phyloP scores from a whole-genome alignment of 2,888 invertebrate species.

The Ectemnius continuus region DNA sequence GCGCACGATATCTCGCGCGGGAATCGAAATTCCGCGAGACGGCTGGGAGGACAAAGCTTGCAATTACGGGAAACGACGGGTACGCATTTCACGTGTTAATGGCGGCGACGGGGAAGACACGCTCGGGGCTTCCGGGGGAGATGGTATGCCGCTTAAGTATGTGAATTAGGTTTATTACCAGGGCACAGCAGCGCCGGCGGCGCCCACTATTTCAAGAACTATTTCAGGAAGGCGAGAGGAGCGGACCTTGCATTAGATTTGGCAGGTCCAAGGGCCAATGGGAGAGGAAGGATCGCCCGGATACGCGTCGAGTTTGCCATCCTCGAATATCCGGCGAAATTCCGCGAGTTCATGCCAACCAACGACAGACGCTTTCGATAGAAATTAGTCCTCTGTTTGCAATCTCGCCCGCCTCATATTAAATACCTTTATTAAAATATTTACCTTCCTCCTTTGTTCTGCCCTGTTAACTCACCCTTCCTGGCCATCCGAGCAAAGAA shows the following conservation, averaged over 20 bases:
- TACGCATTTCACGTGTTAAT: conserved; percentile 47
- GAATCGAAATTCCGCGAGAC: no score
- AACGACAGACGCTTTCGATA: conserved; percentile 34
- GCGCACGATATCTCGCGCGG: no score
- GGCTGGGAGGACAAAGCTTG: not conserved
- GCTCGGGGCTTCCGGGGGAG: conserved; percentile 30
- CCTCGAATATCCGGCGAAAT: conserved; percentile 51
- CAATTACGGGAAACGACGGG: conserved; percentile 29
- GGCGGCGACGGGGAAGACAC: conserved; percentile 35
- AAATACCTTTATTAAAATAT: conserved; percentile 3
- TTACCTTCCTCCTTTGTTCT: no score
- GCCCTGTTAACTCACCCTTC: no score
- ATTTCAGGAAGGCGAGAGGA: conserved; percentile 57
- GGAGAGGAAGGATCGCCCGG: conserved; percentile 28
- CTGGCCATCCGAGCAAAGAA: no score
- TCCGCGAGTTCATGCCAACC: conserved; percentile 21
- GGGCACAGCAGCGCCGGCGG: conserved; percentile 22
- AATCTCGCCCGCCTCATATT: conserved; percentile 1
- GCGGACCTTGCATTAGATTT: conserved; percentile 38
- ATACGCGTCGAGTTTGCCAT: conserved; percentile 45
- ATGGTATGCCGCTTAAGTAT: conserved; percentile 60
- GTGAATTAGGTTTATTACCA: conserved; percentile 65
- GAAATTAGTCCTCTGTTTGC: conserved; percentile 25
- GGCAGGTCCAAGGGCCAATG: conserved; percentile 39
- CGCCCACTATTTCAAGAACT: conserved; percentile 59